Conservation (phyloP, 2,888 invertebrate species). For the Pterobdella sp. region DNA sequence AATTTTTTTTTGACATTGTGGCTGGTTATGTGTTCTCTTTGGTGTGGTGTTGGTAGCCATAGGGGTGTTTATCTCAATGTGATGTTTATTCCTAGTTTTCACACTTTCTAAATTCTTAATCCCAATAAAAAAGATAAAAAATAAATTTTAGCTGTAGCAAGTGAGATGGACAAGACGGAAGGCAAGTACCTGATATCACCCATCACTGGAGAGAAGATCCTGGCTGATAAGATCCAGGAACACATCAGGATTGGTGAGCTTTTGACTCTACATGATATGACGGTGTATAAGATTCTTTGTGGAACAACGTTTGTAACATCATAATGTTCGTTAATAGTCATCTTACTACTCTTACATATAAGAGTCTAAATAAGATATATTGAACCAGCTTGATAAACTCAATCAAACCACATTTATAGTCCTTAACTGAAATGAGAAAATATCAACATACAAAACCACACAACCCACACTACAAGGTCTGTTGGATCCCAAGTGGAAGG, state of each 20-base stretch:
- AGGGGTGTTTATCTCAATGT: too few species aligned
- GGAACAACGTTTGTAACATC: not conserved
- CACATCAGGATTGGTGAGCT: slow-evolving; percentile 76
- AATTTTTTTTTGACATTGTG: too few species aligned
- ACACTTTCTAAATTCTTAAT: too few species aligned
- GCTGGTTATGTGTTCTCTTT: too few species aligned
- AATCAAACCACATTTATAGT: not conserved
- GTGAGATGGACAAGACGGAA: not conserved
- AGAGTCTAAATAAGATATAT: too few species aligned
- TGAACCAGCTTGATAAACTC: not conserved
- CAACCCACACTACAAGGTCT: slow-evolving; percentile 58
- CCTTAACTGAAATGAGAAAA: not conserved
- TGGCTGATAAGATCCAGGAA: slow-evolving; percentile 90
- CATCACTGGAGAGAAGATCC: slow-evolving; percentile 93
- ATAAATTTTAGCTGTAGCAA: not conserved
- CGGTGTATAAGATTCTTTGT: too few species aligned
- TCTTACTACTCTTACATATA: not conserved
- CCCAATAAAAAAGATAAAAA: not conserved
- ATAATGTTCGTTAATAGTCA: not conserved
- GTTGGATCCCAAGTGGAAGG: slow-evolving; percentile 92
- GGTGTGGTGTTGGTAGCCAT: too few species aligned
- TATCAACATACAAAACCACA: not conserved
- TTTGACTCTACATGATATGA: not conserved
- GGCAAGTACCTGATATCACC: slow-evolving; percentile 78
- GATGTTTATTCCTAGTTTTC: too few species aligned